Evolutionary conservation across 2,113 vertebrate genomes (phyloP).

Genomic region (Xiphias gladius): DNA sequence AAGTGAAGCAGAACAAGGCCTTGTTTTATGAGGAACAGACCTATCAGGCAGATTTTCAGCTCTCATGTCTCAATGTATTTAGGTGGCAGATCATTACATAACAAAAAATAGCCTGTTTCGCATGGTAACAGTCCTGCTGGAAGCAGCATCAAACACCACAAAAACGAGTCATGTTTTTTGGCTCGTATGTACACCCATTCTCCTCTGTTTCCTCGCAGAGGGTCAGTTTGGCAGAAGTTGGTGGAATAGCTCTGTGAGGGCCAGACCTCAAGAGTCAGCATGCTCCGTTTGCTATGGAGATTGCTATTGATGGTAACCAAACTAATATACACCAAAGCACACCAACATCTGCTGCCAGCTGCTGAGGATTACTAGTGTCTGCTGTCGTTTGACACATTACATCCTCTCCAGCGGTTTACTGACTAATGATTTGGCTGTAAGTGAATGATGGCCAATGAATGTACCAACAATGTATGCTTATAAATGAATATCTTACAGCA

Average conservation of each 20-base stretch:
- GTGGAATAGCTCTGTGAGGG: slow-evolving; percentile 50
- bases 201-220: slow-evolving; percentile 58
- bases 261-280: slow-evolving; percentile 48
- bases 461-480: not conserved
- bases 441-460: slow-evolving; percentile 7
- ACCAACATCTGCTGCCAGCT: slow-evolving; percentile 16
- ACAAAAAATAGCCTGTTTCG: slow-evolving; percentile 48
- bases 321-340: slow-evolving; percentile 40
- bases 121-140: slow-evolving; percentile 60
- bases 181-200: slow-evolving; percentile 59
- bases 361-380: slow-evolving; percentile 15
- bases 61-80: slow-evolving; percentile 51
- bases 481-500: slow-evolving; percentile 8
- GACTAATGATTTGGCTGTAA: slow-evolving; percentile 33
- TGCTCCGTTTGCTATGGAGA: slow-evolving; percentile 48
- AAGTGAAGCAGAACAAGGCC: slow-evolving; percentile 42
- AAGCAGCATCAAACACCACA: slow-evolving; percentile 43
- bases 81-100: slow-evolving; percentile 52
- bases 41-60: slow-evolving; percentile 31
- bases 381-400: slow-evolving; percentile 35
- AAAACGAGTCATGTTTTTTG: slow-evolving; percentile 76
- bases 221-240: slow-evolving; percentile 58
- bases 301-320: slow-evolving; percentile 41
- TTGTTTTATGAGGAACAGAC: slow-evolving; percentile 46
- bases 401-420: not conserved